Base-by-base conservation (phyloP, 1,140 invertebrate genomes). In the Meloidogyne hapla region DNA sequence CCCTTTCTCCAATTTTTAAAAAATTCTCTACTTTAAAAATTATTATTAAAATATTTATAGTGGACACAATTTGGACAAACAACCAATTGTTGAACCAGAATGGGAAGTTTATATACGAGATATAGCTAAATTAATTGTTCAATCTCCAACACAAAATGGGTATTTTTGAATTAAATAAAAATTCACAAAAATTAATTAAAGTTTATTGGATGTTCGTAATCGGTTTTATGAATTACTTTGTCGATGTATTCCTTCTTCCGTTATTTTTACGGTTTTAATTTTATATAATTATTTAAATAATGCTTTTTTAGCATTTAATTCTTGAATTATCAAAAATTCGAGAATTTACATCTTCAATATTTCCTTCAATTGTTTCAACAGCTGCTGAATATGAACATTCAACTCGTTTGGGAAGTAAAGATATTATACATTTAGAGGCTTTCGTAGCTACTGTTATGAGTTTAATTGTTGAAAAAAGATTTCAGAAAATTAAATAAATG, bases 171-270 rank as follows among this genome's bases (percentile, higher is more conserved):
- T 81, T 48, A n/a, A 28, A 21, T 76, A 15, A 21, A 6, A 12
- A 15, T 42, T 74, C n/a, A 68, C 21, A n/a, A 21, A 5, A 28
- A 56, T 56, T 62, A 21, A 5, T 71, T 76, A 56, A 79, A 89
- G 89, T 86, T 87, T 99, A 66, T 88, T 93, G 42, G 92, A 94
- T 87, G 92, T 97, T 1, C 90, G 96, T 62, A 92, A 91, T 56
- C 91, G 94, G 82, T 89, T 99, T 2, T 99, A 98, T 89, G 95
- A 99, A 86, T 88, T 99, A 15, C 89, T 98, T 2, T 92, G 92
- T 18, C 95, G 98, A 88, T 93, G 93, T 15, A 95, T 99, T 82
- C 96, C 96, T 0, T 90, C 93, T 1, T 93, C 96, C 87, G 89
- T 96, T 23, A 96, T 99, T 79, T 97, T 99, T 88, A 92, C 92